phyloP scores from a whole-genome alignment of 2,113 vertebrate genomes.

The Odontophorus gujanensis region DNA sequence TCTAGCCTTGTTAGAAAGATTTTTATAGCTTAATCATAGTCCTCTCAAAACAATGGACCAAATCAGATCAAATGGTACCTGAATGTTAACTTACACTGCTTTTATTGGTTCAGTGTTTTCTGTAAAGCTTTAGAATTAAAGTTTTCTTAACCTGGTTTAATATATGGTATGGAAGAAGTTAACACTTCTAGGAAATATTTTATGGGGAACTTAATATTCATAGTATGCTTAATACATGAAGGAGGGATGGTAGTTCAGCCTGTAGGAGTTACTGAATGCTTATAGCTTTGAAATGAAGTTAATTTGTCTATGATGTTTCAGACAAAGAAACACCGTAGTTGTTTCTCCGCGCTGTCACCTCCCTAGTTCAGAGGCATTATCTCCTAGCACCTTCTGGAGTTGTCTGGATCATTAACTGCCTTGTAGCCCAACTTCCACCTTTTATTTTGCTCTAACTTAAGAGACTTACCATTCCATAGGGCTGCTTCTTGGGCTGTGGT shows the following conservation, averaged over 20 bases:
- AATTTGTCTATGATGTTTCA: not conserved
- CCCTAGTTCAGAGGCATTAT: not conserved
- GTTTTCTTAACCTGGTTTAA: not conserved
- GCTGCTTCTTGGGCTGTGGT: fast-evolving
- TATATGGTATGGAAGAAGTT: not conserved
- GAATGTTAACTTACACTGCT: not conserved
- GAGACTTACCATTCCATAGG: not conserved
- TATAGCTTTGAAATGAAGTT: not conserved
- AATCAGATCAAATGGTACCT: not conserved
- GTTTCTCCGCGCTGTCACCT: not conserved
- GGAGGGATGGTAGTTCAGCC: not conserved
- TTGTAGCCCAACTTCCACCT: not conserved
- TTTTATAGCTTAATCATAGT: not conserved
- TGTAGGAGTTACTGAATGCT: fast-evolving
- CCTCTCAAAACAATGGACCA: not conserved
- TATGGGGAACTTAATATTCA: not conserved
- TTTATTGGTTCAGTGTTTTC: not conserved
- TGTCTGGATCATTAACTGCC: not conserved
- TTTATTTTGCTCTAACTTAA: fast-evolving
- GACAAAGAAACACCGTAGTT: not conserved
- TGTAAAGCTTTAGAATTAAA: not conserved
- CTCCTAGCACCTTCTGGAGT: not conserved
- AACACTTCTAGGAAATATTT: not conserved
- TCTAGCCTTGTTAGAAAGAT: not conserved
- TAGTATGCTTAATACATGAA: not conserved